phyloP scores from a whole-genome alignment of 2,888 invertebrate genomes.

The Drosophila kokeensis region DNA sequence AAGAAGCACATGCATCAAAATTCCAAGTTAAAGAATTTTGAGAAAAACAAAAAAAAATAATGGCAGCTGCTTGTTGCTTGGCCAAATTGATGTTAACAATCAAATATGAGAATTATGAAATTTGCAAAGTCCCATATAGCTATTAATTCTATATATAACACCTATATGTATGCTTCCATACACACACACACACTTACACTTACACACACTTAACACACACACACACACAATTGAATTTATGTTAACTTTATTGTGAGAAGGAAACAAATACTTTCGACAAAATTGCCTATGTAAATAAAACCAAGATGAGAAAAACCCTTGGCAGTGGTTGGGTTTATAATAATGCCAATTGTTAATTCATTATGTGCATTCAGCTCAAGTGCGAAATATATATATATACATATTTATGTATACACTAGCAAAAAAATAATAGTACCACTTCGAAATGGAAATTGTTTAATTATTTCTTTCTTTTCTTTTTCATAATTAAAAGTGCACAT shows the following conservation, averaged over 20 bases:
- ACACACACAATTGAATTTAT: constrained; percentile 47
- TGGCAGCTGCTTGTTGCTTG: constrained; percentile 22
- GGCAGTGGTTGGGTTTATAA: constrained; percentile 65
- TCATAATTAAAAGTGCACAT: not conserved
- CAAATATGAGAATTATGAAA: constrained; percentile 28
- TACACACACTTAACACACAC: not conserved
- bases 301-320: constrained; percentile 37
- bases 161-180: constrained; percentile 65
- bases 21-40: constrained; percentile 56
- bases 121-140: constrained; percentile 50
- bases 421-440: not conserved
- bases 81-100: constrained; percentile 54
- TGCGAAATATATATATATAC: constrained; percentile 2
- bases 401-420: not conserved
- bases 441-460: not conserved
- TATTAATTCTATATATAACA: constrained; percentile 44
- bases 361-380: not conserved
- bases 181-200: not conserved
- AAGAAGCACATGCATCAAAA: constrained; percentile 29
- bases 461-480: not conserved
- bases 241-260: constrained; percentile 60
- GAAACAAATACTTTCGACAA: constrained; percentile 45
- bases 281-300: constrained; percentile 72
- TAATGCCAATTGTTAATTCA: constrained; percentile 17
- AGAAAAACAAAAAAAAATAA: constrained; percentile 14